Conservation (phyloP, 2,888 invertebrate species). For the Hyppa rectilinea region DNA sequence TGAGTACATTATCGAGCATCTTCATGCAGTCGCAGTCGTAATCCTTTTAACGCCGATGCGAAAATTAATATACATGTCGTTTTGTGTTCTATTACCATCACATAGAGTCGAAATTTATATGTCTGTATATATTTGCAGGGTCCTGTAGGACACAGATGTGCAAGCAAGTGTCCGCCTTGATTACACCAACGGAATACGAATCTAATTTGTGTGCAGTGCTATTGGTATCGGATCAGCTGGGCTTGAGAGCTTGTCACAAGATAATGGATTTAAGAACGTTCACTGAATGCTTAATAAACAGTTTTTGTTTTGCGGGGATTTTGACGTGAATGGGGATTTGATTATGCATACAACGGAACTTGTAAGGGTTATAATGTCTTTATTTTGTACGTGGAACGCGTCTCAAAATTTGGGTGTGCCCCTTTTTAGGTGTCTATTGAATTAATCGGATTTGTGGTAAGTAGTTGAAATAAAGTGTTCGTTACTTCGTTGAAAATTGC, state of each 20-base stretch:
- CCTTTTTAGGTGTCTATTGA: conserved; percentile 10
- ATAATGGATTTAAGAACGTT: conserved; percentile 80
- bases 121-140: conserved; percentile 57
- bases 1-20: conserved; percentile 59
- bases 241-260: conserved; percentile 80
- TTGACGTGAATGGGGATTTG: conserved; percentile 69
- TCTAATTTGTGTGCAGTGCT: conserved; percentile 82
- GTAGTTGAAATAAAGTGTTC: neutral
- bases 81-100: conserved; percentile 33
- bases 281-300: conserved; percentile 72
- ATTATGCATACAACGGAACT: conserved; percentile 69
- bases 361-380: conserved; percentile 46
- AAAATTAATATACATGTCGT: conserved; percentile 33
- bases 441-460: conserved; percentile 23
- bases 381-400: conserved; percentile 57
- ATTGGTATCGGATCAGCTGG: conserved; percentile 78
- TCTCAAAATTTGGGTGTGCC: conserved; percentile 9
- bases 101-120: conserved; percentile 68
- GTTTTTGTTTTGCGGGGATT: conserved; percentile 72
- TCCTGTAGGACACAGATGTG: conserved; percentile 82
- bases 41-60: conserved; percentile 75
- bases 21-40: conserved; percentile 71
- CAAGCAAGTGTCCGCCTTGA: conserved; percentile 85
- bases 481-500: neutral
- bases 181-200: conserved; percentile 85